Percentiles rank a stretch among this genome's conserved stretches.
Evolutionary conservation across 2,797 vertebrate species (phyloP).

Genomic region (Fratercula arctica): DNA sequence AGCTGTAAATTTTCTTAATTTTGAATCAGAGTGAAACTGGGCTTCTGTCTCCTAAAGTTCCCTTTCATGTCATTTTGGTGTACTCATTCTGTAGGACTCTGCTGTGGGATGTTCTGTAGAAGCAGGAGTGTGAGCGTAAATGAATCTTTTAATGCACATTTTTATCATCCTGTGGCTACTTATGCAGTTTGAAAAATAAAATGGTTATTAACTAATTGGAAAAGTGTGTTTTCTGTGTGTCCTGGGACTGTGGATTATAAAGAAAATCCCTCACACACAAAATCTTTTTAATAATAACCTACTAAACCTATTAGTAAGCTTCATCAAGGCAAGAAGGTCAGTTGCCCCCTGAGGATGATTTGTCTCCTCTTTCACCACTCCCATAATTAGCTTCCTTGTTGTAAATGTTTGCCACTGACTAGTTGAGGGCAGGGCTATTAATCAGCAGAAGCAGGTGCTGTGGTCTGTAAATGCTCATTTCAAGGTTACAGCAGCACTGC

Average conservation of each 20-base stretch:
- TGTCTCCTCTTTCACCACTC: not conserved
- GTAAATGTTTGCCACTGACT: not conserved
- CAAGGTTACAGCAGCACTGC: not conserved
- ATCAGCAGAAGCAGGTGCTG: not conserved
- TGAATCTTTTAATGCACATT: not conserved
- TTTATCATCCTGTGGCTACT: not conserved
- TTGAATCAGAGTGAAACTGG: not conserved
- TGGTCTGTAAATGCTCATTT: not conserved
- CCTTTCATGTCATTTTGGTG: not conserved
- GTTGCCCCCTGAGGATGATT: not conserved
- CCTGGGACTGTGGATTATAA: not conserved
- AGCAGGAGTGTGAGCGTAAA: not conserved
- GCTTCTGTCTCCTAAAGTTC: not conserved
- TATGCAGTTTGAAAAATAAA: not conserved
- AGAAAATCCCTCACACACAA: not conserved
- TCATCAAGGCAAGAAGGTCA: not conserved
- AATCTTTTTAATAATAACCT: slow-evolving; percentile 2
- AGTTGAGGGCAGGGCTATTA: not conserved
- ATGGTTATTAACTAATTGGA: not conserved
- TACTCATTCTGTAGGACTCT: not conserved
- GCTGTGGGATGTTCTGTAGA: not conserved
- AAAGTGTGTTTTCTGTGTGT: not conserved
- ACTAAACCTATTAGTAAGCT: slow-evolving; percentile 13
- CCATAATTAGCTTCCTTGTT: not conserved
- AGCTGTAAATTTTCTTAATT: not conserved